Evolutionary conservation across 2,113 vertebrate genomes (phyloP).

Genomic region (Sakesphorus luctuosus): DNA sequence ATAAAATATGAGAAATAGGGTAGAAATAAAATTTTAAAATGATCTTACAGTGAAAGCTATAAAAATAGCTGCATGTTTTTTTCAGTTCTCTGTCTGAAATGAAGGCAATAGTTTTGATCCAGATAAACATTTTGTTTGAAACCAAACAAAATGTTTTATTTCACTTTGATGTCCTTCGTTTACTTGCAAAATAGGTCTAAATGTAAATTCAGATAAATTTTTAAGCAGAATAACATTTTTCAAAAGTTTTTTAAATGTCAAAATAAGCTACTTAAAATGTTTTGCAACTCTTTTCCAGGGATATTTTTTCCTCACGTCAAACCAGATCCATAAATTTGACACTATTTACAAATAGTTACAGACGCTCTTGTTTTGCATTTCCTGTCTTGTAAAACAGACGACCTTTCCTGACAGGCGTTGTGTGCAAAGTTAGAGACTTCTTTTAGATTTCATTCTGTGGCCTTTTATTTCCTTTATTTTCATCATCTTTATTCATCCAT

Average conservation of each 20-base stretch:
- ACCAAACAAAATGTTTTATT: constrained; percentile 21
- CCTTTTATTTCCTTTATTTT: neutral
- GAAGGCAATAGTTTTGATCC: neutral
- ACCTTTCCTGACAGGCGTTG: neutral
- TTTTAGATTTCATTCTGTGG: neutral
- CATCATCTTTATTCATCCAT: neutral
- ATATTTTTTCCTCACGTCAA: constrained; percentile 11
- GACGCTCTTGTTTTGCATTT: neutral
- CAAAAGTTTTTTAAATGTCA: neutral
- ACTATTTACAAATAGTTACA: constrained; percentile 50
- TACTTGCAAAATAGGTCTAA: constrained; percentile 27
- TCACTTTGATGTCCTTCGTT: neutral
- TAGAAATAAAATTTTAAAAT: neutral
- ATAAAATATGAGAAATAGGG: neutral
- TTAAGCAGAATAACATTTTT: constrained; percentile 7
- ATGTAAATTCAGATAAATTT: constrained; percentile 14
- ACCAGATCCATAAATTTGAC: neutral
- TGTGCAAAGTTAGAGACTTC: neutral
- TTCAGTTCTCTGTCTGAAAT: neutral
- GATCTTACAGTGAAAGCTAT: neutral
- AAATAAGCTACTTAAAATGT: neutral
- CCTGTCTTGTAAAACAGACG: neutral
- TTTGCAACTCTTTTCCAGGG: neutral
- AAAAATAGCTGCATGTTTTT: neutral
- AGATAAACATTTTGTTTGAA: constrained; percentile 29